These are phyloP conservation scores for Pachyuromys duprasi DNA, from an alignment of 2,797 vertebrate species.

Conservation along the genomic window DNA sequence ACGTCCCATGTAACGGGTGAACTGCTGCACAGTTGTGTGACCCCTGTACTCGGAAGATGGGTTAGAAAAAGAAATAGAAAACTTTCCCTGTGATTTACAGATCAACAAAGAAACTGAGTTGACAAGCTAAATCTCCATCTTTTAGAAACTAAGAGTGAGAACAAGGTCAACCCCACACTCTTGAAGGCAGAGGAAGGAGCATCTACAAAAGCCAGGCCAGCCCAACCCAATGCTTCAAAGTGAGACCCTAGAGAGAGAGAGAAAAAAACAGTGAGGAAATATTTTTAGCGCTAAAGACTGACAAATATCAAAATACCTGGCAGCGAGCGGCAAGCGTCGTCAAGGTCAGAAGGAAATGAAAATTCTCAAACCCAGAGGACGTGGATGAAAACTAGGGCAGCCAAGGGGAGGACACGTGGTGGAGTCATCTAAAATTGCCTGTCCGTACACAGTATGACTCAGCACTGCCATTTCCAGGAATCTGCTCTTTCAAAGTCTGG, in stretches of 20 bases:
- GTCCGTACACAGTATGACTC: not conserved
- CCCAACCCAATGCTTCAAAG: not conserved
- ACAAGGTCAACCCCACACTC: not conserved
- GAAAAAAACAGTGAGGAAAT: not conserved
- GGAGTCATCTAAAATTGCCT: not conserved
- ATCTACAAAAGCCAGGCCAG: not conserved
- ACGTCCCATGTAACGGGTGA: not conserved
- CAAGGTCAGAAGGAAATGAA: conserved; percentile 6
- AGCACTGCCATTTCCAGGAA: not conserved
- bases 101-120: conserved; percentile 3
- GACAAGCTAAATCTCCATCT: not conserved
- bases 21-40: not conserved
- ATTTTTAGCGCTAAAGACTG: not conserved
- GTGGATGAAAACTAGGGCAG: not conserved
- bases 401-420: not conserved
- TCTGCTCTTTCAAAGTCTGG: not conserved
- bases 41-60: not conserved
- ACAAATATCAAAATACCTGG: conserved; percentile 46
- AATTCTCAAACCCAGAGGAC: not conserved
- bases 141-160: not conserved
- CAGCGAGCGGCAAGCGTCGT: conserved; percentile 1
- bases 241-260: not conserved
- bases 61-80: conserved; percentile 37
- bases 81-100: not conserved
- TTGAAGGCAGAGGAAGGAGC: not conserved